phyloP scores from a whole-genome alignment of 2,888 invertebrate species.

The Aphidius colemani region DNA sequence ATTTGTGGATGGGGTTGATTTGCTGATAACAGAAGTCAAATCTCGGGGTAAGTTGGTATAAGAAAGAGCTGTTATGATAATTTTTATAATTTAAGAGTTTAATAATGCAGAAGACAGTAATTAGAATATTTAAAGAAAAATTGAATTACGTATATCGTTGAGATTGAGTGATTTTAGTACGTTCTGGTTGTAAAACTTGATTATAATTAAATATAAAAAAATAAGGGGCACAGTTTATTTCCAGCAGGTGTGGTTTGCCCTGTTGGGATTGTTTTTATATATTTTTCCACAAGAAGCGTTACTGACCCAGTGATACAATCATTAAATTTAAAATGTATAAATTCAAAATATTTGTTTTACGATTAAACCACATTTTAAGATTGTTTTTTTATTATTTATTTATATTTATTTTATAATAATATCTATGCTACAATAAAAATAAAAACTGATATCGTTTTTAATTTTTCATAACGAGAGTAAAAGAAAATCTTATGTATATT shows the following conservation, averaged over 20 bases:
- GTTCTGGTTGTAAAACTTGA: too few relatives aligned
- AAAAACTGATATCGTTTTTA: slow-evolving; percentile 25
- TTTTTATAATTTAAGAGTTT: too few relatives aligned
- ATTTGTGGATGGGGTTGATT: neutral
- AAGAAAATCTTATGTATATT: too few relatives aligned
- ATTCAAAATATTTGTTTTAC: neutral
- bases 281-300: slow-evolving; percentile 10
- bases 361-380: neutral
- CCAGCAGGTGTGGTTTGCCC: neutral
- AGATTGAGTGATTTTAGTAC: too few relatives aligned
- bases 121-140: too few relatives aligned
- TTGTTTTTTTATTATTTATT: slow-evolving; percentile 15
- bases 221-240: slow-evolving; percentile 6
- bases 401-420: neutral
- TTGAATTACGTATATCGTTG: too few relatives aligned
- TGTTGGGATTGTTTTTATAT: neutral
- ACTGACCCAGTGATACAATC: slow-evolving; percentile 11
- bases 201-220: neutral
- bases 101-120: too few relatives aligned
- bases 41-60: neutral
- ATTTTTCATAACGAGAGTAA: slow-evolving; percentile 3
- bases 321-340: neutral
- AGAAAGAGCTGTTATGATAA: too few relatives aligned
- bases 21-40: neutral
- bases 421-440: slow-evolving; percentile 22